These are phyloP conservation scores for Athene noctua DNA, from an alignment of 2,113 vertebrate species.

Conservation along the genomic window DNA sequence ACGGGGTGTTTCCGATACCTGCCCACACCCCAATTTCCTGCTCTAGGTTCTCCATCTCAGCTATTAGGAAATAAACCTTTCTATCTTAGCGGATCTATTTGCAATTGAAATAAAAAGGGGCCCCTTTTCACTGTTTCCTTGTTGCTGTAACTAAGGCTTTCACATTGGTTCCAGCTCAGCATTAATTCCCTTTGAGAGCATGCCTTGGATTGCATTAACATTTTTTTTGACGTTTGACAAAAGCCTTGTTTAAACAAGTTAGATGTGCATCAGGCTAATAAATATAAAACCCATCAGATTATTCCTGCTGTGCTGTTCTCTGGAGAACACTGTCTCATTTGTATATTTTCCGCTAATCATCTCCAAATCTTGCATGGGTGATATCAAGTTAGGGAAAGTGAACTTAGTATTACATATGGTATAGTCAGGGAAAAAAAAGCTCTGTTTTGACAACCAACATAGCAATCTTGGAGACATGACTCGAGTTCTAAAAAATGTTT, in stretches of 20 bases:
- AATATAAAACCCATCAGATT: neutral
- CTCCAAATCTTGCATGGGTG: constrained; percentile 28
- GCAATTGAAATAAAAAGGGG: neutral
- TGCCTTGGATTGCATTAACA: constrained; percentile 28
- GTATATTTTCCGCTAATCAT: constrained; percentile 49
- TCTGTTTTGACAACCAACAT: constrained; percentile 67
- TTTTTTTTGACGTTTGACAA: constrained; percentile 26
- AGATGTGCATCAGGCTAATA: constrained; percentile 48
- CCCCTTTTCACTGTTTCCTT: neutral
- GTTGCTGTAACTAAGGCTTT: constrained; percentile 23
- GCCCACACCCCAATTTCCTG: neutral
- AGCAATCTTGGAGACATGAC: constrained; percentile 63
- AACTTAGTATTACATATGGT: constrained; percentile 47
- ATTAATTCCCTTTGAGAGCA: constrained; percentile 49
- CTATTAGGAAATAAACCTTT: neutral
- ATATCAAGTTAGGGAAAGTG: constrained; percentile 51
- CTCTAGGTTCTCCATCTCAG: neutral
- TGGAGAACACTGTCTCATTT: constrained; percentile 37
- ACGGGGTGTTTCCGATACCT: accelerated
- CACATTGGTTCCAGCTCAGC: neutral
- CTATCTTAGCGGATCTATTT: neutral
- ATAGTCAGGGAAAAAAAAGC: constrained; percentile 18
- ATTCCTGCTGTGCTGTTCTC: constrained; percentile 3
- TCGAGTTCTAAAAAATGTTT: constrained; percentile 64
- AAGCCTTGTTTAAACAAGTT: constrained; percentile 53